These are phyloP conservation scores for Mercenaria mercenaria DNA, from an alignment of 1,140 invertebrate species.

Conservation along the genomic window DNA sequence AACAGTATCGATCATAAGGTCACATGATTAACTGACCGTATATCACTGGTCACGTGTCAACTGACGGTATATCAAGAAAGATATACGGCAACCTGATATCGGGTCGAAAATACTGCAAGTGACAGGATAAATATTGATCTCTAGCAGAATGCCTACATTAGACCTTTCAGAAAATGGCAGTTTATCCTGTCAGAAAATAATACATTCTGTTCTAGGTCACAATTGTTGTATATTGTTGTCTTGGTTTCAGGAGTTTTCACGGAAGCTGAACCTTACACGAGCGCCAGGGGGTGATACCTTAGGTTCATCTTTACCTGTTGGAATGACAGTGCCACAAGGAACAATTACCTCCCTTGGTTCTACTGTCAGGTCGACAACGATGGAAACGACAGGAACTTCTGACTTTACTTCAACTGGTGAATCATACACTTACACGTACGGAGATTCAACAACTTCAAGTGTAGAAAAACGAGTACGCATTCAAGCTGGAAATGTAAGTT, in stretches of 20 bases:
- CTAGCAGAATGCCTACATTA: too few relatives aligned
- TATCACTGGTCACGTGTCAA: too few relatives aligned
- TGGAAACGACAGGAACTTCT: conserved; percentile 31
- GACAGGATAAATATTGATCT: too few relatives aligned
- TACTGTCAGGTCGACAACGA: conserved; percentile 19
- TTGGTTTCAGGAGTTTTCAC: background rate
- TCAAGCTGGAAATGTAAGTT: conserved; percentile 63
- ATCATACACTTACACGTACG: conserved; percentile 60
- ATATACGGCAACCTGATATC: too few relatives aligned
- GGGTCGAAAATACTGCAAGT: too few relatives aligned
- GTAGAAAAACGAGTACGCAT: conserved; percentile 67
- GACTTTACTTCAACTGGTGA: conserved; percentile 59
- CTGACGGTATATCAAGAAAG: too few relatives aligned
- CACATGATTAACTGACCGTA: too few relatives aligned
- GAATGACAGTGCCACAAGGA: conserved; percentile 11
- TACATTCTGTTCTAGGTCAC: too few relatives aligned
- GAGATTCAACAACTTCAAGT: conserved; percentile 52
- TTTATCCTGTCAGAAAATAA: too few relatives aligned
- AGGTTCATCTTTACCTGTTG: background rate
- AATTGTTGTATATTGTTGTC: too few relatives aligned
- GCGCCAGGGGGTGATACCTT: background rate
- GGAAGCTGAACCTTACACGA: background rate
- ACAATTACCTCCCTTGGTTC: conserved; percentile 29
- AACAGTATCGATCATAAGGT: too few relatives aligned
- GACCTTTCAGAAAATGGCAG: too few relatives aligned